Percentiles rank a stretch among this genome's conserved stretches.
Conservation (phyloP, 2,888 invertebrate species). For the Pyrochroa serraticornis region DNA sequence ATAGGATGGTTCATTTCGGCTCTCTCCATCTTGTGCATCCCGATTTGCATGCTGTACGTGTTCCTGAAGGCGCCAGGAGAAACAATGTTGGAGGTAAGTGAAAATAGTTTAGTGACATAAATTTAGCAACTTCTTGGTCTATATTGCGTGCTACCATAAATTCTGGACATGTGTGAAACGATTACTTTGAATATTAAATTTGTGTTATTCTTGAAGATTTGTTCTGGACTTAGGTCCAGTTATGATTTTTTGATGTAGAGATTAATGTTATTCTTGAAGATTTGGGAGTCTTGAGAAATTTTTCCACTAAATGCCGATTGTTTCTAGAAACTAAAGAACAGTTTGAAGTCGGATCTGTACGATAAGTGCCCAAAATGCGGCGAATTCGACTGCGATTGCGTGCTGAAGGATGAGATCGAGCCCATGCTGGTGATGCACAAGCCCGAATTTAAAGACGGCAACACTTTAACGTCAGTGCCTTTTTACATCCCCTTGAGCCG, state of each 20-base stretch:
- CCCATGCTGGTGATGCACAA: slow-evolving; percentile 48
- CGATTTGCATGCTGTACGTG: slow-evolving; percentile 77
- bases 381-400: slow-evolving; percentile 77
- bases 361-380: slow-evolving; percentile 75
- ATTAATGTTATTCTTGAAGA: too few relatives aligned
- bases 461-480: slow-evolving; percentile 11
- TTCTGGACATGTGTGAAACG: too few relatives aligned
- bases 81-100: slow-evolving; percentile 71
- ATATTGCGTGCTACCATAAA: too few relatives aligned
- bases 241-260: too few relatives aligned
- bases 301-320: too few relatives aligned
- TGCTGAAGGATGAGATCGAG: slow-evolving; percentile 52
- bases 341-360: slow-evolving; percentile 76
- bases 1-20: slow-evolving; percentile 88
- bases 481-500: slow-evolving; percentile 28
- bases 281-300: too few relatives aligned
- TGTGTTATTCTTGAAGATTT: too few relatives aligned
- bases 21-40: slow-evolving; percentile 83
- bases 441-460: slow-evolving; percentile 17
- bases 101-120: background rate
- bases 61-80: slow-evolving; percentile 74
- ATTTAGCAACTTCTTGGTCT: too few relatives aligned
- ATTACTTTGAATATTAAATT: too few relatives aligned
- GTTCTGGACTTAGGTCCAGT: too few relatives aligned
- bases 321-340: slow-evolving; percentile 81